Base-by-base conservation (phyloP, 2,888 invertebrate genomes). In the Papilio demoleus region DNA sequence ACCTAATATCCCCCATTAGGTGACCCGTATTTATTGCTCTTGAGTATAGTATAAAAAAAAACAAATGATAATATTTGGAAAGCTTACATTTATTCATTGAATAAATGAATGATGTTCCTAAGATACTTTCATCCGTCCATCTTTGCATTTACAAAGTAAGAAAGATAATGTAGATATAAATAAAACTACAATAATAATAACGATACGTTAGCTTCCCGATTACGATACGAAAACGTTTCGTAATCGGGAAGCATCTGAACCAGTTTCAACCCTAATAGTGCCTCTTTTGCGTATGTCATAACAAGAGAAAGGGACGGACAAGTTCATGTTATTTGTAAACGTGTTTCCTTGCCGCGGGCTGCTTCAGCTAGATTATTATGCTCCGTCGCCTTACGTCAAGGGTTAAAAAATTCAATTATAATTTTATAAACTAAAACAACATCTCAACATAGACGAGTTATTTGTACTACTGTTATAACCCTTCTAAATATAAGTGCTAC, bases 321-420 rank as follows among this genome's bases (percentile, higher is more conserved):
- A 12, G 56, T 45, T 27, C 12, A 40, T 14, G 50, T 60, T 50
- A 60, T 61, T 50, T 27, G 34, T 40, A 75, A 82, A 86, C 84
- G 76, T 72, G 86, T 86, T 87, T 84, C 74, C 75, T 86, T 83
- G 85, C 88, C 86, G 79, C 82, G 79, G 82, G 88, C 80, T 82
- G 84, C 88, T 89, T 88, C 83, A 85, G 85, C 85, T 84, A 83
- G 84, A 88, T 81, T 80, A 88, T 79, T 84, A 89, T 80, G 90
- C 87, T 88, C 79, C 81, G 76, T 87, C 90, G 87, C 89, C 84
- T 85, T 73, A 74, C 68, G 73, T 74, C 72, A 79, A 81, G 83
- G 86, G 83, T 81, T 38, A 50, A 31, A 19, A 56, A 36, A 36
- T 59, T 58, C 65, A 65, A 65, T 65, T 58, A 59, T 45, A 64